phyloP scores from a whole-genome alignment of 2,888 invertebrate genomes.

The Drosophila koepferae region DNA sequence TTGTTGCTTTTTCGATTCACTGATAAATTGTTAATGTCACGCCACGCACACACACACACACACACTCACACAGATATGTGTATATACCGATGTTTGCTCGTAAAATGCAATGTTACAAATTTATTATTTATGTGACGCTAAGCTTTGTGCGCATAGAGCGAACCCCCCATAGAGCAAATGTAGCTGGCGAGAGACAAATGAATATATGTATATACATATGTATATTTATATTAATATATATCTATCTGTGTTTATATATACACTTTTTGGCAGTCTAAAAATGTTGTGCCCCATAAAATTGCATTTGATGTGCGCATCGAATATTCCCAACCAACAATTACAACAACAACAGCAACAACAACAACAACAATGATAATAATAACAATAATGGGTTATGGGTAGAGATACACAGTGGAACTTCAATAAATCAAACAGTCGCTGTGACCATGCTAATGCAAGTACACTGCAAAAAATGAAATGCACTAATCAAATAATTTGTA shows the following conservation, averaged over 20 bases:
- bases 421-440: constrained; percentile 48
- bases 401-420: constrained; percentile 11
- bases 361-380: not conserved
- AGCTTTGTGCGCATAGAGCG: constrained; percentile 62
- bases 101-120: constrained; percentile 76
- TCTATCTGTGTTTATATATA: not conserved
- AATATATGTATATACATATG: not conserved
- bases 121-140: constrained; percentile 78
- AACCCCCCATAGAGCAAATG: constrained; percentile 8
- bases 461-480: not conserved
- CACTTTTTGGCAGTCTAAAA: constrained; percentile 35
- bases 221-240: not conserved
- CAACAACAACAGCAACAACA: constrained; percentile 1
- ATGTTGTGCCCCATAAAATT: constrained; percentile 53
- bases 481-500: too few species aligned
- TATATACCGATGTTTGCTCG: constrained; percentile 27
- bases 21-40: constrained; percentile 78
- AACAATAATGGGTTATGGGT: not conserved
- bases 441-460: not conserved
- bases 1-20: constrained; percentile 79
- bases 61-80: constrained; percentile 9
- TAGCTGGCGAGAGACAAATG: constrained; percentile 8
- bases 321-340: constrained; percentile 42
- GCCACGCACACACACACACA: constrained; percentile 45
- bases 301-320: constrained; percentile 52